phyloP scores from a whole-genome alignment of 2,113 vertebrate genomes.

The Ceyx melanurus region DNA sequence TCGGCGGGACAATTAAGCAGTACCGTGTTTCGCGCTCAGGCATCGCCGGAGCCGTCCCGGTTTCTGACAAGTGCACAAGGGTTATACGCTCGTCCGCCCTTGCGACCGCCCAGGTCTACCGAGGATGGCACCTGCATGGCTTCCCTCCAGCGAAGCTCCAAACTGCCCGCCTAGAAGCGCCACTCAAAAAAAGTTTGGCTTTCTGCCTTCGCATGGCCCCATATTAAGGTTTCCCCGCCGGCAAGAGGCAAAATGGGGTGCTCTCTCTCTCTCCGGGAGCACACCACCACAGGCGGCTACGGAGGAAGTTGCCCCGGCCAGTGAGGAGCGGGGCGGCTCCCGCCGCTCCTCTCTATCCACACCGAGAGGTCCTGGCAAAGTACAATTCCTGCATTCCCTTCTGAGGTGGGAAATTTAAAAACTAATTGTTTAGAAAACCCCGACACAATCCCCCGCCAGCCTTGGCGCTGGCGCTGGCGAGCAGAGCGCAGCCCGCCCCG shows the following conservation, averaged over 20 bases:
- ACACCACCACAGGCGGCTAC: too few relatives aligned
- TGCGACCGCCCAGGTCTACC: background rate
- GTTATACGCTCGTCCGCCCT: rapidly evolving
- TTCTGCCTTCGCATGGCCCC: background rate
- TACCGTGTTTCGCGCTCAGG: background rate
- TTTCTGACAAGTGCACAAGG: background rate
- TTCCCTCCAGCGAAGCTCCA: background rate
- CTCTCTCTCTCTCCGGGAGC: too few relatives aligned
- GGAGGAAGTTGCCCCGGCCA: background rate
- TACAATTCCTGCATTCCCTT: background rate
- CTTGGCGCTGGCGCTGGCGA: background rate
- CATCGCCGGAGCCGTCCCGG: rapidly evolving
- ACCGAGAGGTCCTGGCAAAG: background rate
- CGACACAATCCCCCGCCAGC: background rate
- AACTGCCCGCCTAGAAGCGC: background rate
- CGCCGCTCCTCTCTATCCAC: background rate
- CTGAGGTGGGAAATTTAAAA: constrained; percentile 19
- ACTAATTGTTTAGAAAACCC: background rate
- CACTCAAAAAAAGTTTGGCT: background rate
- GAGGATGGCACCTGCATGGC: background rate
- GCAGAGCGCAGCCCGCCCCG: background rate
- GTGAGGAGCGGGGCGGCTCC: background rate
- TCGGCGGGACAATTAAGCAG: background rate
- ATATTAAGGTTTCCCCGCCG: background rate
- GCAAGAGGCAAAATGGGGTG: background rate